phyloP scores from a whole-genome alignment of 2,113 vertebrate genomes.

The Albula goreensis region DNA sequence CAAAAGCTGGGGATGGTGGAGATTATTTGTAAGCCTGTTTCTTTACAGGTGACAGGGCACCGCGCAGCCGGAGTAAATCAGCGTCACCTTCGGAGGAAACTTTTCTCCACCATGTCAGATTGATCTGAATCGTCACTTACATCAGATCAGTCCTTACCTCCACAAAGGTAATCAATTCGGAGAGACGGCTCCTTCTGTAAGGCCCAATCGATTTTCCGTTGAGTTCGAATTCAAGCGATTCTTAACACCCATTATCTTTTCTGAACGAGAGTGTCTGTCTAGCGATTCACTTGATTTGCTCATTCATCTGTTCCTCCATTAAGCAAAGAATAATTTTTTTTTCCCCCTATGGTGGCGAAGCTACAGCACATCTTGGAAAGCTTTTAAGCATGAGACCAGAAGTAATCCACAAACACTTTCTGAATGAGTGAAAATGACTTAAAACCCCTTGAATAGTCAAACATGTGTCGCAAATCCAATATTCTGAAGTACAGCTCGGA shows the following conservation, averaged over 20 bases:
- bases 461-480: background rate
- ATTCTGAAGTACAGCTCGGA: background rate
- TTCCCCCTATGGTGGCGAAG: background rate
- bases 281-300: background rate
- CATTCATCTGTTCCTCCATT: background rate
- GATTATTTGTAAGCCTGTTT: background rate
- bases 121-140: conserved; percentile 14
- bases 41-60: background rate
- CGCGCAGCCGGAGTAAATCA: background rate
- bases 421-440: no score
- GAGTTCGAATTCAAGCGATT: background rate
- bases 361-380: background rate
- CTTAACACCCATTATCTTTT: conserved; percentile 4
- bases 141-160: background rate
- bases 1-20: background rate
- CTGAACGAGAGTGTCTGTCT: background rate
- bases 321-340: background rate
- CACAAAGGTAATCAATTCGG: conserved; percentile 6
- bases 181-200: background rate
- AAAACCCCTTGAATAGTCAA: background rate
- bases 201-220: conserved; percentile 3
- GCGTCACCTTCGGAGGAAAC: background rate
- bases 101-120: background rate
- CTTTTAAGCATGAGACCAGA: no score
- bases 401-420: background rate